Base-by-base conservation (phyloP, 2,888 invertebrate species). In the Homarus gammarus region DNA sequence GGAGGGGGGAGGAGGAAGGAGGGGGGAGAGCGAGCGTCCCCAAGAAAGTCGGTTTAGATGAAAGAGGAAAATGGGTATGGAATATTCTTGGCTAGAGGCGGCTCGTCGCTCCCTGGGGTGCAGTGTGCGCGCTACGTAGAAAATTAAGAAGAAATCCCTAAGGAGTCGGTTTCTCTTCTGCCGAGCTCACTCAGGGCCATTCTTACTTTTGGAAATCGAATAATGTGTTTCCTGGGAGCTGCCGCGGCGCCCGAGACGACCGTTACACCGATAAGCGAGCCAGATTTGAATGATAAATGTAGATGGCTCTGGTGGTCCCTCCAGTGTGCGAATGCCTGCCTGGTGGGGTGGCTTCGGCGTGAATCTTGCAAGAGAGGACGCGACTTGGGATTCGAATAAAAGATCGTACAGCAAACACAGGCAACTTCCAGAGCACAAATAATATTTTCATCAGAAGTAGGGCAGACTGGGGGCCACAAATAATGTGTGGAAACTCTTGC, bases 201-300 rank as follows among this genome's bases (percentile, higher is more conserved):
- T 84, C 79, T 86, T 86, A 86, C 86, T 87, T 87, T 87, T 81
- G 87, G 87, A 87, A 87, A 87, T 87, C 87, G 87, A 87, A 87
- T 87, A 87, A 87, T 85, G 85, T 73, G 72, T 87, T 87, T 72
- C 87, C 40, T 38, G 87, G 87, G 87, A 81, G 87, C 56, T 22
- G 81, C 79, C 56, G 51, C 72, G 81, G 61, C 81, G 73, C 87
- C 87, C 73, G 36, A 61, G 87, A 73, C 81, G 81, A 38, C 87
- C 87, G 87, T 87, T 87, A 87, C 73, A 56, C 81, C 87, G 87
- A 87, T 87, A 87, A 87, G 79, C 56, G 79, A 79, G 81, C 81
- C 79, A 87, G 87, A 87, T 87, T 81, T 87, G 87, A 87, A 87
- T 87, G 87, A 87, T 87, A 87, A 81, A 87, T 87, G 73, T 79